Percentiles rank a stretch among this genome's conserved stretches.
Evolutionary conservation across 2,113 vertebrate species (phyloP).

Genomic region (Columba livia): DNA sequence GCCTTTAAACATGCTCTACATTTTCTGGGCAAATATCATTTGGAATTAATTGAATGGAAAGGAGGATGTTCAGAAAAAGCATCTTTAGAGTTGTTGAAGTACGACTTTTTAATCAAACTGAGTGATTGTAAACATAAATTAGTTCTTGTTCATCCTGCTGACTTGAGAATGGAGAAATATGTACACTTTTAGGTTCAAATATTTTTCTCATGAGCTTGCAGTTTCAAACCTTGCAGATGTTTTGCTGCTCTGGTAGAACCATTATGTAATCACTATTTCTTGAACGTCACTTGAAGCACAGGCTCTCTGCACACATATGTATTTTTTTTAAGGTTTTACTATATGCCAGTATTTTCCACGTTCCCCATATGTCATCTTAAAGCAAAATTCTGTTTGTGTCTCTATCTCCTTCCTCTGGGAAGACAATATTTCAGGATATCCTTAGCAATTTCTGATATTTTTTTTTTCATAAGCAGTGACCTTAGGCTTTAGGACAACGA

Average conservation of each 20-base stretch:
- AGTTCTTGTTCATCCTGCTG: conserved; percentile 60
- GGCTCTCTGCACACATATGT: background rate
- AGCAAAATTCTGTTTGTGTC: background rate
- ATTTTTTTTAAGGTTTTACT: conserved; percentile 5
- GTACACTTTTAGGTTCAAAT: conserved; percentile 1
- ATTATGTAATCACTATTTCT: background rate
- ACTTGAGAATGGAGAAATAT: conserved; percentile 44
- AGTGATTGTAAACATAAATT: conserved; percentile 70
- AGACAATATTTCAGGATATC: background rate
- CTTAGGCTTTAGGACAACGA: background rate
- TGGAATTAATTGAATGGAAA: conserved; percentile 67
- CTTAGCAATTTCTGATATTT: background rate
- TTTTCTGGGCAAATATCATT: conserved; percentile 54
- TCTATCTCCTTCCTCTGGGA: background rate
- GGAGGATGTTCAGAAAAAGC: conserved; percentile 46
- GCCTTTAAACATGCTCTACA: conserved; percentile 58
- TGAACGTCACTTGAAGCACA: background rate
- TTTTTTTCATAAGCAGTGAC: background rate
- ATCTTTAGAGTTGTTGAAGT: conserved; percentile 61
- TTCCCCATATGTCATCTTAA: background rate
- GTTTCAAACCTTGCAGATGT: background rate
- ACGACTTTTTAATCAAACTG: conserved; percentile 64
- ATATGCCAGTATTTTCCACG: background rate
- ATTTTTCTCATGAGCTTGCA: conserved; percentile 38
- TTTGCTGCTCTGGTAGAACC: conserved; percentile 7